A percentile compares a stretch with the other conserved stretches of the same genome.
Conservation (phyloP, 2,888 invertebrate species). For the Dastarcus helophoroides region DNA sequence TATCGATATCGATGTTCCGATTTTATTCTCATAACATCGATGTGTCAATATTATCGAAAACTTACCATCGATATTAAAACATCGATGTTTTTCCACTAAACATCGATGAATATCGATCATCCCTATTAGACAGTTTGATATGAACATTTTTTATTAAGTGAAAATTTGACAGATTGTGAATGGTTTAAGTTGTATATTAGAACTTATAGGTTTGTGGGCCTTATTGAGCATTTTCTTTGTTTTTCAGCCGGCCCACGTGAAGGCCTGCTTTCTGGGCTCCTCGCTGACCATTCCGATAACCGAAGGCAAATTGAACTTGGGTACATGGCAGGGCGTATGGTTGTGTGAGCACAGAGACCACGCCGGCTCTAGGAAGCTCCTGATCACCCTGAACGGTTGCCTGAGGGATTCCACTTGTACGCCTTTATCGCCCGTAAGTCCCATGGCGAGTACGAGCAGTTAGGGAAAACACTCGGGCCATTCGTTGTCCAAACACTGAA, state of each 20-base stretch:
- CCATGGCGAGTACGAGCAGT: conserved; percentile 85
- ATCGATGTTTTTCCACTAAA: too few relatives aligned
- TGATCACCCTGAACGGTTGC: conserved; percentile 81
- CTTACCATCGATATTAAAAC: too few relatives aligned
- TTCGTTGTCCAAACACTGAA: conserved; percentile 38
- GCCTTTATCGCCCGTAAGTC: conserved; percentile 74
- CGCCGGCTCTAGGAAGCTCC: conserved; percentile 80
- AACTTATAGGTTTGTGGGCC: too few relatives aligned
- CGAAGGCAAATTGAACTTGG: conserved; percentile 87
- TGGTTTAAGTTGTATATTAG: too few relatives aligned
- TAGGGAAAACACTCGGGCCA: conserved; percentile 58
- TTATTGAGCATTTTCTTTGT: conserved; percentile 12
- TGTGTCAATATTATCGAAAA: too few relatives aligned
- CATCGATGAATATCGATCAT: too few relatives aligned
- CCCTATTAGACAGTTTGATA: too few relatives aligned
- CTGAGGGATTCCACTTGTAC: conserved; percentile 77
- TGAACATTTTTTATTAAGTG: too few relatives aligned
- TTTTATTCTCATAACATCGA: too few relatives aligned
- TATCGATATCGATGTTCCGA: too few relatives aligned
- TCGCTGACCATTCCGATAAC: conserved; percentile 93
- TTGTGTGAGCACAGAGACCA: conserved; percentile 95
- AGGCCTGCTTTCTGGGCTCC: conserved; percentile 92
- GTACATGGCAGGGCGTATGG: conserved; percentile 98
- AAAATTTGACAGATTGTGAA: too few relatives aligned
- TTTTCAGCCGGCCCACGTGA: conserved; percentile 89